Base-by-base conservation (phyloP, 2,888 invertebrate species). In the Melinopterus prodromus region DNA sequence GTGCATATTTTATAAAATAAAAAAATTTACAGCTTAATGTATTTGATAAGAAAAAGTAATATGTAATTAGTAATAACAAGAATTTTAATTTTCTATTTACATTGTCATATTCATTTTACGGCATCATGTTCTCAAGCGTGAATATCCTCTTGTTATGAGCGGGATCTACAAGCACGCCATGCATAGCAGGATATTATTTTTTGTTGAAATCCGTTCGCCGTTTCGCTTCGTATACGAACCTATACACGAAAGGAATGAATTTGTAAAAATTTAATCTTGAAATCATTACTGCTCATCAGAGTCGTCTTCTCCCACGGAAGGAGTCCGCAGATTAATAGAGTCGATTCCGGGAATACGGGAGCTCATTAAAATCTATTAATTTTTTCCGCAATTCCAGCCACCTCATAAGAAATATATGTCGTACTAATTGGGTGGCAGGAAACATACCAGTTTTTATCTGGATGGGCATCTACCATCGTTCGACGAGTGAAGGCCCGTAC, bases 351-450 rank as follows among this genome's bases (percentile, higher is more conserved):
- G 72, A 77, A 80, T 76, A 82, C 81, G 78, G 80, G 78, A 77
- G 77, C 81, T 83, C 83, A 82, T 83, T 83, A 83, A 83, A 82
- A 82, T 82, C 82, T 81, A 82, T 82, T 82, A 83, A 81, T 80
- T 81, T 82, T 82, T 83, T 83, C 81, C 81, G 80, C 80, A 79
- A 79, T 81, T 81, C 80, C 81, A 83, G 82, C 77, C 82, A 83
- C 83, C 83, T 83, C 82, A 81, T 80, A 82, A 82, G 83, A 82
- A 82, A 80, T 82, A 81, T 81, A 82, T 83, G 84, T 84, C 81
- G 81, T 83, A 84, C 84, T 84, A 84, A 84, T 84, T 84, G 84
- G 84, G 82, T 84, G 83, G 83, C 84, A 82, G 82, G 81, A 82
- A 81, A 82, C 79, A 82, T 83, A 83, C 84, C 81, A 81, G 82